Conservation (phyloP, 2,888 invertebrate species). For the Metopia argyrocephala region DNA sequence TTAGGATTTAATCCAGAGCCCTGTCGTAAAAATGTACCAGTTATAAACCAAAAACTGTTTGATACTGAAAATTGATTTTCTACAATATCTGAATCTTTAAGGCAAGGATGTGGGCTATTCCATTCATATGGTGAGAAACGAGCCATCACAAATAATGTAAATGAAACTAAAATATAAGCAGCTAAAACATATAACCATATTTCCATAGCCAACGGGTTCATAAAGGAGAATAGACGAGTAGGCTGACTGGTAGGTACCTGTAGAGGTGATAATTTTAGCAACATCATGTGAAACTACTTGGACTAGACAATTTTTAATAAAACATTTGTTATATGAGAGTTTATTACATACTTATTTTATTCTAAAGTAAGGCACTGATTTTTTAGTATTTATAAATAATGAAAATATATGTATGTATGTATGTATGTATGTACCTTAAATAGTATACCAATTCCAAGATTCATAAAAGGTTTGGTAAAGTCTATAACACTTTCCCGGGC, state of each 20-base stretch:
- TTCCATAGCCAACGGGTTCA: constrained; percentile 91
- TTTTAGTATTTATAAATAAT: background rate
- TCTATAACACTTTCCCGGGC: constrained; percentile 93
- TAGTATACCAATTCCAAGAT: constrained; percentile 96
- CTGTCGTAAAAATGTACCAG: constrained; percentile 92
- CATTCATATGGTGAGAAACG: constrained; percentile 87
- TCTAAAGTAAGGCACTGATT: background rate
- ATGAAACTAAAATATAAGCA: constrained; percentile 88
- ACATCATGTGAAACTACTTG: constrained; percentile 21
- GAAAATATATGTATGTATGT: constrained; percentile 78
- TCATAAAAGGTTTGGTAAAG: constrained; percentile 99
- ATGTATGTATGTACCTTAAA: constrained; percentile 86
- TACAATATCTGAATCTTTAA: constrained; percentile 64
- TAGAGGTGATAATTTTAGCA: constrained; percentile 39
- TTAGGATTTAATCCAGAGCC: constrained; percentile 91
- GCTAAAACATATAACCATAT: constrained; percentile 92
- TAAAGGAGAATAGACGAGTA: constrained; percentile 89
- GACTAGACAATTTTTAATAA: constrained; percentile 1
- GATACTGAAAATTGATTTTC: constrained; percentile 88
- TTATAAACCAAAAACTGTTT: constrained; percentile 95
- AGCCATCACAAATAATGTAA: constrained; percentile 89
- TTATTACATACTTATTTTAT: background rate
- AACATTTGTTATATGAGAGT: too few relatives aligned
- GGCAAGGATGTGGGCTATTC: constrained; percentile 85
- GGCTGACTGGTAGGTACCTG: constrained; percentile 86